Conservation (phyloP, 2,888 invertebrate species). For the Augochlorella aurata region DNA sequence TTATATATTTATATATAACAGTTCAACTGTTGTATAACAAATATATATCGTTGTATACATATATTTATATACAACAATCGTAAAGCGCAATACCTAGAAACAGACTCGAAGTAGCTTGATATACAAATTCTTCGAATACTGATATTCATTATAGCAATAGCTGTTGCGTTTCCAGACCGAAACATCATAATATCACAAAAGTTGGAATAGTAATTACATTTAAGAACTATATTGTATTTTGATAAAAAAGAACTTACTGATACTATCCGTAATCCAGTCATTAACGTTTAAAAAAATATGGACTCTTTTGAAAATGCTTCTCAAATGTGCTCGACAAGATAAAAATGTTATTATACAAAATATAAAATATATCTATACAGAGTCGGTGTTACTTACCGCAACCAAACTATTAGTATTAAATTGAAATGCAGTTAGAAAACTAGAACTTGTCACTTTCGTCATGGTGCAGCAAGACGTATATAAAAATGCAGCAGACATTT, state of each 20-base stretch:
- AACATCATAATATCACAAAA: not conserved
- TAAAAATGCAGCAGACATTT: conserved; percentile 36
- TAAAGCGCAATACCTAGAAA: not conserved
- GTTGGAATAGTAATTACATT: not conserved
- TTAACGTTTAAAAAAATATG: conserved; percentile 23
- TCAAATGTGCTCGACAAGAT: conserved; percentile 4
- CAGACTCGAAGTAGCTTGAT: not conserved
- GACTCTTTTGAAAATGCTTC: not conserved
- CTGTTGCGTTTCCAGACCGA: not conserved
- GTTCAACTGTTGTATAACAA: no score
- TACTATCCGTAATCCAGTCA: not conserved
- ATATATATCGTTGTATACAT: not conserved
- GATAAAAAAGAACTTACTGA: conserved; percentile 3
- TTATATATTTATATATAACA: not conserved
- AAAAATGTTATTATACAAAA: conserved; percentile 31
- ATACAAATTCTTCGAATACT: conserved; percentile 1
- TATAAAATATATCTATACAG: conserved; percentile 35
- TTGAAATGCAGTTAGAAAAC: conserved; percentile 28
- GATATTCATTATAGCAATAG: not conserved
- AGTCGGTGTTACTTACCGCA: conserved; percentile 24
- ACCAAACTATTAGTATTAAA: conserved; percentile 42
- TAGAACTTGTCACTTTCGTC: not conserved
- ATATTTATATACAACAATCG: not conserved
- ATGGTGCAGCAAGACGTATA: not conserved
- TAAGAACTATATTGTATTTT: not conserved